These are phyloP conservation scores for Vollenhovia emeryi DNA, from an alignment of 1,140 invertebrate species.

Conservation along the genomic window DNA sequence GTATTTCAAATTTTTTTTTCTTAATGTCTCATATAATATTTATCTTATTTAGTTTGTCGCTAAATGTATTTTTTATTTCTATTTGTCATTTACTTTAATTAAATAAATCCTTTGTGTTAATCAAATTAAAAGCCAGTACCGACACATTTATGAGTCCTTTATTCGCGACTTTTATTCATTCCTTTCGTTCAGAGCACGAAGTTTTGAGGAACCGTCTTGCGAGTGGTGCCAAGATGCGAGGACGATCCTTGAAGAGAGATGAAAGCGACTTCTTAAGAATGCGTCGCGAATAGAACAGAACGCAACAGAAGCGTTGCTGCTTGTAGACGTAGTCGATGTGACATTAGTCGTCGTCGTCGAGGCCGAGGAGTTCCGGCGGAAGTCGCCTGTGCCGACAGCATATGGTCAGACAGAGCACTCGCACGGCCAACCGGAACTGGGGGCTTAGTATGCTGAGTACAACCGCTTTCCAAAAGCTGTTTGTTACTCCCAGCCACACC, in stretches of 20 bases:
- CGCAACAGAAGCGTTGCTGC: slow-evolving; percentile 65
- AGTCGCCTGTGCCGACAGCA: slow-evolving; percentile 93
- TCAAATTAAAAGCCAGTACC: background rate
- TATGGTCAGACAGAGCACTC: slow-evolving; percentile 95
- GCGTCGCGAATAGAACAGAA: slow-evolving; percentile 71
- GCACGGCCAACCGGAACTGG: slow-evolving; percentile 94
- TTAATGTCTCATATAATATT: background rate
- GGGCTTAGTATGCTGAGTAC: slow-evolving; percentile 95
- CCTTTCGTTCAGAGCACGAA: background rate
- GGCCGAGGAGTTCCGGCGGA: slow-evolving; percentile 92
- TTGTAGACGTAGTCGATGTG: slow-evolving; percentile 56
- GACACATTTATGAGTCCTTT: background rate
- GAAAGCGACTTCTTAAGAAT: slow-evolving; percentile 80
- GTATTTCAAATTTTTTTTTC: background rate
- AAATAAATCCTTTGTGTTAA: too few relatives aligned
- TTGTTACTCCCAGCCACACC: slow-evolving; percentile 97
- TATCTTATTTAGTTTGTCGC: background rate
- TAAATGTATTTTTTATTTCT: background rate
- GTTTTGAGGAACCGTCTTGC: slow-evolving; percentile 35
- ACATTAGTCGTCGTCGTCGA: slow-evolving; percentile 92
- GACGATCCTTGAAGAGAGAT: slow-evolving; percentile 57
- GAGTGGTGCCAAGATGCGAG: slow-evolving; percentile 54
- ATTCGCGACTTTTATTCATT: background rate
- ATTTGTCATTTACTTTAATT: background rate
- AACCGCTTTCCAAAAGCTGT: slow-evolving; percentile 97